These are phyloP conservation scores for Aspidoscelis tigris DNA, from an alignment of 2,113 vertebrate genomes.

Conservation along the genomic window DNA sequence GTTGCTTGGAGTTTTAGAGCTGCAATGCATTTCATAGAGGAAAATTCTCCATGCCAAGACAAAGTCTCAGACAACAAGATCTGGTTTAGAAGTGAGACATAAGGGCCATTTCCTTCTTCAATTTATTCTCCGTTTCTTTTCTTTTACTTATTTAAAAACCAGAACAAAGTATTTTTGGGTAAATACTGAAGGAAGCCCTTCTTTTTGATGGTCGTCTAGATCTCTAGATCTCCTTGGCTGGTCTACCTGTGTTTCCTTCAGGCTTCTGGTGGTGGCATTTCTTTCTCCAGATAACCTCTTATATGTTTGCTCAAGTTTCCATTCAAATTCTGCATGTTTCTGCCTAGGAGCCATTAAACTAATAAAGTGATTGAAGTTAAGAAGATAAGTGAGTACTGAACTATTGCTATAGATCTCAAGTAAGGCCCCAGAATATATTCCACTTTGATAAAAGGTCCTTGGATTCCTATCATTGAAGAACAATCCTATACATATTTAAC, in stretches of 20 bases:
- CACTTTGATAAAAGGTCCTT: not conserved
- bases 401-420: not conserved
- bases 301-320: not conserved
- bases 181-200: slow-evolving; percentile 11
- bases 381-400: not conserved
- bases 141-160: slow-evolving; percentile 6
- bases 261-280: not conserved
- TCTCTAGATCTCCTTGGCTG: not conserved
- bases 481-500: not conserved
- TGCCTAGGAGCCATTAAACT: not conserved
- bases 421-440: not conserved
- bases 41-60: slow-evolving; percentile 39
- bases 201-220: slow-evolving; percentile 3
- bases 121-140: slow-evolving; percentile 1
- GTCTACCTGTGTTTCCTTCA: slow-evolving; percentile 1
- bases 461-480: not conserved
- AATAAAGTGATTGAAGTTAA: not conserved
- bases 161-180: not conserved
- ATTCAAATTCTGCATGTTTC: not conserved
- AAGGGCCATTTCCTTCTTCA: slow-evolving; percentile 22
- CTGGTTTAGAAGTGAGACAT: not conserved
- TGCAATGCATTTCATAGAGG: not conserved
- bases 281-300: not conserved
- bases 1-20: slow-evolving; percentile 53
- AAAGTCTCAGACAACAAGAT: slow-evolving; percentile 31